These are phyloP conservation scores for Oeneis ivallda DNA, from an alignment of 2,888 invertebrate species.

Conservation along the genomic window DNA sequence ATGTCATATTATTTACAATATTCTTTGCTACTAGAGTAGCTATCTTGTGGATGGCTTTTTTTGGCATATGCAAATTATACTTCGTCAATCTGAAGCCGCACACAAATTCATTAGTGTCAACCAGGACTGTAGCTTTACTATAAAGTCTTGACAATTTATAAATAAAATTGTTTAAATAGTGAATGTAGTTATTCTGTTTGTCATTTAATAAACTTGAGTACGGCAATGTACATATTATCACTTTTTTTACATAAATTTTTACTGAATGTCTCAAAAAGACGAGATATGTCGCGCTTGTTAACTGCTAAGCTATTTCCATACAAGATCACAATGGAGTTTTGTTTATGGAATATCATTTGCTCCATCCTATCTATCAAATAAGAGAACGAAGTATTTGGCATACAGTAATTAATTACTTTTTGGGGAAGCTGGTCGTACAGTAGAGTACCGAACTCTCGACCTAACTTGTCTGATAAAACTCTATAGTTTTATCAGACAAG, in stretches of 20 bases:
- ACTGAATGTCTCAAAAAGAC: not conserved
- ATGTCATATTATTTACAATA: not conserved
- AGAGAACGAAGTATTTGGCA: not conserved
- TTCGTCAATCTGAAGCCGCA: not conserved
- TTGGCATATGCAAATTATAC: not conserved
- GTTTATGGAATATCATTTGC: not conserved
- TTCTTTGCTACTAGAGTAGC: not conserved
- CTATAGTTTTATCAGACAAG: too few species aligned
- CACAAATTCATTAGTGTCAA: not conserved
- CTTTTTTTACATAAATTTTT: not conserved
- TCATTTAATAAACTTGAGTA: not conserved
- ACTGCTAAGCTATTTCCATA: not conserved
- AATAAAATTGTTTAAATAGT: not conserved
- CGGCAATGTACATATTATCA: not conserved
- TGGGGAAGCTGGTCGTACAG: not conserved
- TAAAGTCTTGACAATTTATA: not conserved
- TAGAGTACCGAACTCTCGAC: not conserved
- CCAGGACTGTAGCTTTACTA: not conserved
- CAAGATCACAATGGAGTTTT: not conserved
- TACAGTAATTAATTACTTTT: not conserved
- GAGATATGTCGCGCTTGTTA: not conserved
- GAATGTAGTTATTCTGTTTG: not conserved
- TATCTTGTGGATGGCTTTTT: not conserved
- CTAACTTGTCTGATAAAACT: not conserved
- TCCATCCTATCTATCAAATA: not conserved